Evolutionary conservation across 2,797 vertebrate genomes (phyloP).

Genomic region (Dallia pectoralis): DNA sequence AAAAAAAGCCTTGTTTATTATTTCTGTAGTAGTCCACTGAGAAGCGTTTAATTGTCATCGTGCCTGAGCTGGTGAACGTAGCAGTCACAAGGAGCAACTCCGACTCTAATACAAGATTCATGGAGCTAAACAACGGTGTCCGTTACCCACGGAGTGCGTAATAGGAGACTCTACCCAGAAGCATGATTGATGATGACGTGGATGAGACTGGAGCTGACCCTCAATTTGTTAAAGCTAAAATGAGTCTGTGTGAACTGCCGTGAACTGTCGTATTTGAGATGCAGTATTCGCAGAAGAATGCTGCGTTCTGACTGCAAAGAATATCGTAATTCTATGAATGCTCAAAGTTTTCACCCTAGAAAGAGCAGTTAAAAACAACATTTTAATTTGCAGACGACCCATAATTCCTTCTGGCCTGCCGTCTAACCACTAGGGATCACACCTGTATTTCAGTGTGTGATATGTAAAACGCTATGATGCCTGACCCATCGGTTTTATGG

Average conservation of each 20-base stretch:
- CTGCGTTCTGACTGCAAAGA: no score
- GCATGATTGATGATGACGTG: not conserved
- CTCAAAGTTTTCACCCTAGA: no score
- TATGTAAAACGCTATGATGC: not conserved
- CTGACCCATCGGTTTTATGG: not conserved
- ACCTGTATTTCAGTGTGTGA: not conserved
- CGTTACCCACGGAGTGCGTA: not conserved
- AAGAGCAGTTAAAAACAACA: no score
- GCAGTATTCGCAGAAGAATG: no score
- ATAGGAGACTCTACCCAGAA: not conserved
- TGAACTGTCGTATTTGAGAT: no score
- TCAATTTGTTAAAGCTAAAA: not conserved
- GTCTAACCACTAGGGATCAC: no score
- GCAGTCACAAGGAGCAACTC: not conserved
- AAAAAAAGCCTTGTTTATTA: constrained; percentile 59
- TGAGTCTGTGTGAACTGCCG: no score
- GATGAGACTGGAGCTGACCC: not conserved
- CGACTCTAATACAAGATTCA: not conserved
- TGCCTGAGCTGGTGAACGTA: not conserved
- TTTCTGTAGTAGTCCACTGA: constrained; percentile 60
- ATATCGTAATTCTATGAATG: no score
- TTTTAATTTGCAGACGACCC: no score
- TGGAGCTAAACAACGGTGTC: not conserved
- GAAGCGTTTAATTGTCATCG: constrained; percentile 28
- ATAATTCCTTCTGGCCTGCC: no score